Conservation (phyloP, 2,888 invertebrate genomes). For the Chironomus tentans region DNA sequence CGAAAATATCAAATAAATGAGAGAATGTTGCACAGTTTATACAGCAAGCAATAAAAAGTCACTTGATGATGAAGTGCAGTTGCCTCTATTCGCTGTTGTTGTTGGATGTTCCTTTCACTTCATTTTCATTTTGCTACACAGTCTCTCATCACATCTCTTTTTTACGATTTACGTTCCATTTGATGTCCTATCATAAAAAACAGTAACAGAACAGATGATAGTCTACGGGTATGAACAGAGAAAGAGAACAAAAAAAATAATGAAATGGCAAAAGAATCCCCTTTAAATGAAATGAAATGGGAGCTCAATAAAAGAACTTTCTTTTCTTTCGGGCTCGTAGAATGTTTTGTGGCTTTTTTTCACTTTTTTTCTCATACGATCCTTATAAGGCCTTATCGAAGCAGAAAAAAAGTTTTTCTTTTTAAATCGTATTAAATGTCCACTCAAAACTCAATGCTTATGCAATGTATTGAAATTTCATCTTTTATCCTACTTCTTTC, state of each 20-base stretch:
- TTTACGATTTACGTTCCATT: neutral
- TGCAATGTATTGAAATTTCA: too few relatives aligned
- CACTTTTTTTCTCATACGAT: neutral
- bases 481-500: too few relatives aligned
- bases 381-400: neutral
- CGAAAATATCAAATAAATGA: too few relatives aligned
- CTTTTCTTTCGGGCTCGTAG: neutral
- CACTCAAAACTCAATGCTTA: neutral
- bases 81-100: too few relatives aligned
- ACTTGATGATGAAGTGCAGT: neutral
- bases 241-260: neutral
- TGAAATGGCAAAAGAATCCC: too few relatives aligned
- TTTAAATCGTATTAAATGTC: neutral
- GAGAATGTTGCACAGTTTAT: too few relatives aligned
- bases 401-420: neutral
- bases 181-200: neutral
- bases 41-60: neutral
- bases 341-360: slow-evolving; percentile 3
- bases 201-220: too few relatives aligned
- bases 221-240: too few relatives aligned
- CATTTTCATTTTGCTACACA: neutral
- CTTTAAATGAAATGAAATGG: neutral
- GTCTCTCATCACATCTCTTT: too few relatives aligned
- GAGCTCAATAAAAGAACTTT: neutral
- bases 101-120: neutral